phyloP scores from a whole-genome alignment of 2,797 vertebrate species.

The Esox masquinongy region DNA sequence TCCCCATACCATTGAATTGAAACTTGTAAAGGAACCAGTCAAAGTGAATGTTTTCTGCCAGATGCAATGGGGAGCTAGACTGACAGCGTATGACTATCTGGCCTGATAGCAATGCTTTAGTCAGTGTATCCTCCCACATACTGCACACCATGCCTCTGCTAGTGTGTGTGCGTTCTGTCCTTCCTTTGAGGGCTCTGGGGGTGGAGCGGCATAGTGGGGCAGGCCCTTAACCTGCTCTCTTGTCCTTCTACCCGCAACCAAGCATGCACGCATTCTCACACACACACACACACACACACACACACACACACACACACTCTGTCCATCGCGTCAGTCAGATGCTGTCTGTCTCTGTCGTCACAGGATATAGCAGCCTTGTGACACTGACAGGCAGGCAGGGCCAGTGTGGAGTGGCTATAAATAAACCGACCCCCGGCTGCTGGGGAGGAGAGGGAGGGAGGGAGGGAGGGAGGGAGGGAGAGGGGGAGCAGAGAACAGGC shows the following conservation, averaged over 20 bases:
- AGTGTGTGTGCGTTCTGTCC: slow-evolving; percentile 1
- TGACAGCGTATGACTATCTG: background rate
- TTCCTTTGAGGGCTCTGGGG: background rate
- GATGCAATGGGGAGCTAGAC: background rate
- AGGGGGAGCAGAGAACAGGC: background rate
- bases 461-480: slow-evolving; percentile 18
- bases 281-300: background rate
- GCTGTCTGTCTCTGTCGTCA: slow-evolving; percentile 51
- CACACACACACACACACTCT: background rate
- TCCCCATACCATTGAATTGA: background rate
- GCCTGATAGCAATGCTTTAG: background rate
- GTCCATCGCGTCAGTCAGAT: slow-evolving; percentile 47
- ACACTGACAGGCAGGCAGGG: slow-evolving; percentile 56
- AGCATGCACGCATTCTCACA: background rate
- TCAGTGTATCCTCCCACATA: background rate
- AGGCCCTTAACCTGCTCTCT: background rate
- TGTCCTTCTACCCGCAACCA: background rate
- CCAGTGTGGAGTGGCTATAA: slow-evolving; percentile 69
- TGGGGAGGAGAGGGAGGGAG: slow-evolving; percentile 36
- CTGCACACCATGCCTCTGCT: background rate
- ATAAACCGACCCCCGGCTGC: slow-evolving; percentile 63
- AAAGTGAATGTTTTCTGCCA: background rate
- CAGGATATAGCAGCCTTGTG: slow-evolving; percentile 73
- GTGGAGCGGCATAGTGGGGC: background rate
- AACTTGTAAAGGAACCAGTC: background rate